Conservation (phyloP, 1,140 invertebrate genomes). For the Drosophila equinoxialis region DNA sequence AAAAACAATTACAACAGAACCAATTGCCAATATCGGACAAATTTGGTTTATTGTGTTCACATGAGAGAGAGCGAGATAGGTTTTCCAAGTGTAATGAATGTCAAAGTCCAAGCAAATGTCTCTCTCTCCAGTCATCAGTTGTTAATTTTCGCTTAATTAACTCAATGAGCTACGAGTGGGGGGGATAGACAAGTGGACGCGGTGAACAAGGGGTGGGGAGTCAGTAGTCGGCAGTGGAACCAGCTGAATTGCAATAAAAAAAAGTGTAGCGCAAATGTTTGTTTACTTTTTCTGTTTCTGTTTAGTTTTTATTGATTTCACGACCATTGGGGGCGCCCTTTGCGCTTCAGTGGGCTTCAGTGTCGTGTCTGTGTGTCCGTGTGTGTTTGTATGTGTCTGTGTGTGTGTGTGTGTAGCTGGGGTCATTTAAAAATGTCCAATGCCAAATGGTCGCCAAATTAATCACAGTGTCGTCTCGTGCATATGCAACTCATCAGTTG, state of each 20-base stretch:
- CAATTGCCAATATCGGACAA: constrained; percentile 19
- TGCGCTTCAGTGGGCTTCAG: constrained; percentile 47
- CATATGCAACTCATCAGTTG: constrained; percentile 49
- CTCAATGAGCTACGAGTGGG: constrained; percentile 50
- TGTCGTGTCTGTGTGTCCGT: constrained; percentile 13
- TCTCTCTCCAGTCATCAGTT: constrained; percentile 37
- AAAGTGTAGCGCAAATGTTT: constrained; percentile 62
- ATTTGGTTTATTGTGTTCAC: constrained; percentile 26
- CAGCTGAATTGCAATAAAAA: constrained; percentile 34
- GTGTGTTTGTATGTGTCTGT: background rate
- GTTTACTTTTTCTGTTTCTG: constrained; percentile 50
- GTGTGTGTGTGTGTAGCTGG: background rate
- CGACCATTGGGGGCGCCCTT: constrained; percentile 68
- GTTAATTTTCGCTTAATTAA: constrained; percentile 76
- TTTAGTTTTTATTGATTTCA: constrained; percentile 76
- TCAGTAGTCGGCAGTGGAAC: no score
- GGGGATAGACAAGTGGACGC: no score
- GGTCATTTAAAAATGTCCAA: constrained; percentile 45
- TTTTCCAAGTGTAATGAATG: constrained; percentile 7
- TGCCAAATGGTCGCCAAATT: constrained; percentile 60
- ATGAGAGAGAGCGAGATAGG: constrained; percentile 5
- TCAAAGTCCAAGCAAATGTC: constrained; percentile 33
- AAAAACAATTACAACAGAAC: constrained; percentile 48
- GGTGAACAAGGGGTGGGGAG: no score
- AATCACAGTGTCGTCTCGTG: constrained; percentile 76